These are phyloP conservation scores for Tenebrio molitor DNA, from an alignment of 1,140 invertebrate species.

Conservation along the genomic window DNA sequence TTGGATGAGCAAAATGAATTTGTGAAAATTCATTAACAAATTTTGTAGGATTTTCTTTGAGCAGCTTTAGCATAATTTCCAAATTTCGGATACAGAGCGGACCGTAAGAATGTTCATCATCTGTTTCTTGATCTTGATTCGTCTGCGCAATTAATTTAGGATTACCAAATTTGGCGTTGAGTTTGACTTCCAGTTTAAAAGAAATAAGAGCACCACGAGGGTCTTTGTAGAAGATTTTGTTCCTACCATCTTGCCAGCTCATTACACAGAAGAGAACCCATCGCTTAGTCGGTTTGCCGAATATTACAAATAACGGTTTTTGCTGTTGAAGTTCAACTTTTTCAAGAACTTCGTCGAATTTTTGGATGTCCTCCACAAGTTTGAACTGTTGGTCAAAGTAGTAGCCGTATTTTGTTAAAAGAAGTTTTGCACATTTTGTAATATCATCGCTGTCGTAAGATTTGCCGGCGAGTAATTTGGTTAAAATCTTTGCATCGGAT, in stretches of 20 bases:
- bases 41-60: background rate
- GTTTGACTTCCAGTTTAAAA: background rate
- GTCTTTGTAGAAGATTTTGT: background rate
- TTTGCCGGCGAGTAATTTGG: background rate
- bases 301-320: background rate
- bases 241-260: background rate
- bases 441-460: constrained; percentile 1
- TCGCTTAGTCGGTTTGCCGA: background rate
- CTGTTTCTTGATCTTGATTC: background rate
- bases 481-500: background rate
- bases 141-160: background rate
- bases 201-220: background rate
- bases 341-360: background rate
- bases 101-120: background rate
- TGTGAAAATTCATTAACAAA: background rate
- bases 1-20: background rate
- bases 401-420: background rate
- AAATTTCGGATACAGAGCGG: background rate
- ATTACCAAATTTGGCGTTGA: background rate
- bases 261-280: constrained; percentile 4
- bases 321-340: background rate
- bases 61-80: background rate
- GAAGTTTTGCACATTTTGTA: background rate
- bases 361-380: background rate
- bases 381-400: background rate